Evolutionary conservation across 2,113 vertebrate genomes (phyloP).

Genomic region (Chrysemys picta): DNA sequence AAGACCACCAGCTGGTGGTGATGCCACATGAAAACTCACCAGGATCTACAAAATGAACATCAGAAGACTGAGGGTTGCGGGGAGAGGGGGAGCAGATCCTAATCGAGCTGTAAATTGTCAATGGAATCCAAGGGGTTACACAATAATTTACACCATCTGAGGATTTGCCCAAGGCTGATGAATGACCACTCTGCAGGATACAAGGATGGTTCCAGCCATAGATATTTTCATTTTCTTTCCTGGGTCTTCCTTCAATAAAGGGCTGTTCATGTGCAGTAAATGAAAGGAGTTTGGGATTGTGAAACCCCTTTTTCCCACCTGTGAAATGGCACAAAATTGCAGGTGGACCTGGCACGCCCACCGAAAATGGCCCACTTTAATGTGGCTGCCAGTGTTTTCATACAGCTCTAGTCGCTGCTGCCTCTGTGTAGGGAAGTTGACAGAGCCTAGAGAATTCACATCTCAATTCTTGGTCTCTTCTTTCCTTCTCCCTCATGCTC

Average conservation of each 20-base stretch:
- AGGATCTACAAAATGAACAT: not conserved
- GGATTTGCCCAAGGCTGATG: not conserved
- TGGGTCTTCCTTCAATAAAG: not conserved
- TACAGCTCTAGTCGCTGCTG: not conserved
- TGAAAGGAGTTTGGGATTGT: not conserved
- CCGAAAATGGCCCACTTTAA: not conserved
- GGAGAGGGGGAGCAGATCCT: not conserved
- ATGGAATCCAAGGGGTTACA: not conserved
- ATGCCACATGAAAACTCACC: not conserved
- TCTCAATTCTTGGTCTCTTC: not conserved
- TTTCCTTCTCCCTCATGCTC: not conserved
- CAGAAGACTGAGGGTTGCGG: not conserved
- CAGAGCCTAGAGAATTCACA: not conserved
- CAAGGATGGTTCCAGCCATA: not conserved
- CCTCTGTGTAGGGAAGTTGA: not conserved
- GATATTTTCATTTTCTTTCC: not conserved
- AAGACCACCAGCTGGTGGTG: not conserved
- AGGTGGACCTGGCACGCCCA: not conserved
- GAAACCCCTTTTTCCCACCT: not conserved
- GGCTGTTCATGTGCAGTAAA: not conserved
- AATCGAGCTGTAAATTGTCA: not conserved
- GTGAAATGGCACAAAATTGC: not conserved
- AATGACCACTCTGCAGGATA: not conserved
- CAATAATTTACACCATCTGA: not conserved
- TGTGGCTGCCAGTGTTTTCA: not conserved